Conservation (phyloP, 2,888 invertebrate genomes). For the Mantis religiosa region DNA sequence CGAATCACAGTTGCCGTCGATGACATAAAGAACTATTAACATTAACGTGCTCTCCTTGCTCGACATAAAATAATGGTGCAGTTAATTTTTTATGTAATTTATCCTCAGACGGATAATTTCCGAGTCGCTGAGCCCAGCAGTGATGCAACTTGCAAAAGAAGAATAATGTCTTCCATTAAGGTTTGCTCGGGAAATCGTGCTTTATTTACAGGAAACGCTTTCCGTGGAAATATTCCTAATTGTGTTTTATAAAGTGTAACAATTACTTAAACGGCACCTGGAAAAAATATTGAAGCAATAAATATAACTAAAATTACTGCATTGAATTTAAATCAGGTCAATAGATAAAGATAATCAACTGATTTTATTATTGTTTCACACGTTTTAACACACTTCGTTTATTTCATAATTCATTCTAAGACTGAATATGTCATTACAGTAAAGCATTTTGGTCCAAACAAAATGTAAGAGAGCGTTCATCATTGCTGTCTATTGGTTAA, state of each 20-base stretch:
- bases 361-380: too few species aligned
- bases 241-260: not conserved
- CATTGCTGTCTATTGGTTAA: too few species aligned
- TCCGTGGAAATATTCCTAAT: not conserved
- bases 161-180: not conserved
- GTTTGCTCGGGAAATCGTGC: not conserved
- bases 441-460: too few species aligned
- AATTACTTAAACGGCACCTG: not conserved
- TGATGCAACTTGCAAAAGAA: not conserved
- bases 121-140: not conserved
- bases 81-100: not conserved
- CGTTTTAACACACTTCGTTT: too few species aligned
- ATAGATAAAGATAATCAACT: too few species aligned
- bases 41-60: not conserved
- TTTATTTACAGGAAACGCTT: not conserved
- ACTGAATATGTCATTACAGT: too few species aligned
- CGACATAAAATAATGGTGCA: not conserved
- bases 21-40: not conserved
- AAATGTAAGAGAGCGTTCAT: too few species aligned
- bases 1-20: not conserved
- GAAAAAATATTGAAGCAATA: too few species aligned
- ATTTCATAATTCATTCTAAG: too few species aligned
- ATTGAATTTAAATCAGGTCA: too few species aligned
- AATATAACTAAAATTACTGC: too few species aligned
- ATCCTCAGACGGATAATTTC: not conserved